Evolutionary conservation across 1,140 invertebrate genomes (phyloP).

Genomic region (Drosophila eugracilis): DNA sequence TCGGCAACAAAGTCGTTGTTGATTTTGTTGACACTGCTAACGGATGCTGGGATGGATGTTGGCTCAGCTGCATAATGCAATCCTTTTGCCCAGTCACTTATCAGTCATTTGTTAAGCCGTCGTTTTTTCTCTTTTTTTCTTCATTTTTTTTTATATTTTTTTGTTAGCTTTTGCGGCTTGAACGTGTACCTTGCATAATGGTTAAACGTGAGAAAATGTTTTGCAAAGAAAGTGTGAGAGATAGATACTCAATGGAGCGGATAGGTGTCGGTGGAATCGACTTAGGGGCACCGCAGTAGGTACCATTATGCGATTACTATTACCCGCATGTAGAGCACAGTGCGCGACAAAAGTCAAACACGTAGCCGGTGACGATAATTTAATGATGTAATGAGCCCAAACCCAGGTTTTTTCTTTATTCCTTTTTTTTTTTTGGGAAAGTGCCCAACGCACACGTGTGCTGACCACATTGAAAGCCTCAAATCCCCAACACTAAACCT

Average conservation of each 20-base stretch:
- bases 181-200: conserved; percentile 43
- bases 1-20: conserved; percentile 36
- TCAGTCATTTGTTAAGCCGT: conserved; percentile 49
- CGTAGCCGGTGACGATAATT: conserved; percentile 15
- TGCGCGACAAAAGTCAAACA: conserved; percentile 37
- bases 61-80: conserved; percentile 65
- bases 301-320: conserved; percentile 51
- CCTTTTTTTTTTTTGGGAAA: conserved; percentile 49
- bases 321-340: conserved; percentile 52
- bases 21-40: conserved; percentile 72
- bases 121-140: background rate
- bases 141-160: background rate
- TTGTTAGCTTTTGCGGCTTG: conserved; percentile 3
- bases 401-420: background rate
- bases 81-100: conserved; percentile 77
- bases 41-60: conserved; percentile 64
- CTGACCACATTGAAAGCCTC: conserved; percentile 30
- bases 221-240: conserved; percentile 62
- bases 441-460: conserved; percentile 28
- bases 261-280: conserved; percentile 21
- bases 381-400: conserved; percentile 58
- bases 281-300: background rate
- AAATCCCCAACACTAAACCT: conserved; percentile 6
- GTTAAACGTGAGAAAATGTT: conserved; percentile 71
- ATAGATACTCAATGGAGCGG: conserved; percentile 40